phyloP scores from a whole-genome alignment of 2,888 invertebrate species.

The Leptinotarsa rubiginosa region DNA sequence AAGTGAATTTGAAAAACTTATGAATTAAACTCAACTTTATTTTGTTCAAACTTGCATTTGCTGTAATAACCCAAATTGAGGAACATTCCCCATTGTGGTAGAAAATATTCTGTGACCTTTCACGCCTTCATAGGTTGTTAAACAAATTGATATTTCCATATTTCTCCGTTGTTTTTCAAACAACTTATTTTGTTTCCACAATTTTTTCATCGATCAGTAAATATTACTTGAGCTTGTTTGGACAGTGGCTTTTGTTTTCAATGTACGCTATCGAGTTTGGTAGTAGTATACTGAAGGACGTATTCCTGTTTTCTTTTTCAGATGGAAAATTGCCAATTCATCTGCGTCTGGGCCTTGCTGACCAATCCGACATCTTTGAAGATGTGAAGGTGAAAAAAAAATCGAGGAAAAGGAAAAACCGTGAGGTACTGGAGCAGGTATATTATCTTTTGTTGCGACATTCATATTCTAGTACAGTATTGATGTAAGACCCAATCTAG shows the following conservation, averaged over 20 bases:
- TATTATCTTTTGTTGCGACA: conserved; percentile 53
- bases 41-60: too few relatives aligned
- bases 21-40: too few relatives aligned
- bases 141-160: too few relatives aligned
- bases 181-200: too few relatives aligned
- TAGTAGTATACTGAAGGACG: not conserved
- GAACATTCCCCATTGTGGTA: too few relatives aligned
- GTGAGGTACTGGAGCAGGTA: conserved; percentile 66
- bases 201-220: too few relatives aligned
- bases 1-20: too few relatives aligned
- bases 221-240: too few relatives aligned
- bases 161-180: too few relatives aligned
- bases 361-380: conserved; percentile 53
- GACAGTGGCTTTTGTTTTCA: not conserved
- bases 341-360: conserved; percentile 61
- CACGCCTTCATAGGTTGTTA: too few relatives aligned
- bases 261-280: not conserved
- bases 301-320: conserved; percentile 35
- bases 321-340: conserved; percentile 64
- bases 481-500: conserved; percentile 13
- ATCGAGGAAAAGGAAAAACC: conserved; percentile 65
- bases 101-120: too few relatives aligned
- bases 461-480: conserved; percentile 33
- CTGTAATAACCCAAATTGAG: too few relatives aligned
- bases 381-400: conserved; percentile 64